Base-by-base conservation (phyloP, 1,140 invertebrate species). In the Saxidomus purpurata region DNA sequence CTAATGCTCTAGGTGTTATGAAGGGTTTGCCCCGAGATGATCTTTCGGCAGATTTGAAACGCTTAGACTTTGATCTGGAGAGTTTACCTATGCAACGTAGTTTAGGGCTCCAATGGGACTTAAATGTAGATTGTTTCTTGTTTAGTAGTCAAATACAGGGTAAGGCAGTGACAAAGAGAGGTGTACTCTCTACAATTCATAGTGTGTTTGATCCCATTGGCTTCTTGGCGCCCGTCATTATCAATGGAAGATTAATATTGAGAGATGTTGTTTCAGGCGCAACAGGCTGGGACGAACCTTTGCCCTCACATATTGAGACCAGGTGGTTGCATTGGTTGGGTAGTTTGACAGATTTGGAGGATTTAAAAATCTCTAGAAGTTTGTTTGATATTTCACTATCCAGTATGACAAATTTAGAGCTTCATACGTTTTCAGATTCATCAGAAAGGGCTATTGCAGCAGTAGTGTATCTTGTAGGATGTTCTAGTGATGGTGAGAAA, bases 391-490 rank as follows among this genome's bases (percentile, higher is more conserved):
- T 36, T 15, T 85, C 83, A 47, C 13, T 74, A 3, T 49, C n/a
- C 25, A 96, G 95, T 95, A 95, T 96, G 89, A 93, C 6, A n/a
- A 95, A 49, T 2, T 61, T 31, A 36, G 89, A 93, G 69, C 76
- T 95, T 13, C 92, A 94, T 55, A 85, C 92, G 2, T 95, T 94
- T 82, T 90, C 83, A 22, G 94, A 95, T 85, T 94, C 94, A 0
- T 93, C 90, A 34, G 89, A 94, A 61, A 31, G 76, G 22, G 94
- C 93, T 0, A 94, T 91, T 80, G 71, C 90, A 0, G 93, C 95
- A 0, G 93, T 93, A 17, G 91, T 83, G 0, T 94, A 94, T 52
- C 52, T 95, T 19, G 76, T 93, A 34, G 31, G 77, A 17, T 49
- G 40, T 25, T 55, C 36, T n/a, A 61, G 76, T 11, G 74, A 38